phyloP scores from a whole-genome alignment of 1,140 invertebrate species.

The Hypsibius dujardini region DNA sequence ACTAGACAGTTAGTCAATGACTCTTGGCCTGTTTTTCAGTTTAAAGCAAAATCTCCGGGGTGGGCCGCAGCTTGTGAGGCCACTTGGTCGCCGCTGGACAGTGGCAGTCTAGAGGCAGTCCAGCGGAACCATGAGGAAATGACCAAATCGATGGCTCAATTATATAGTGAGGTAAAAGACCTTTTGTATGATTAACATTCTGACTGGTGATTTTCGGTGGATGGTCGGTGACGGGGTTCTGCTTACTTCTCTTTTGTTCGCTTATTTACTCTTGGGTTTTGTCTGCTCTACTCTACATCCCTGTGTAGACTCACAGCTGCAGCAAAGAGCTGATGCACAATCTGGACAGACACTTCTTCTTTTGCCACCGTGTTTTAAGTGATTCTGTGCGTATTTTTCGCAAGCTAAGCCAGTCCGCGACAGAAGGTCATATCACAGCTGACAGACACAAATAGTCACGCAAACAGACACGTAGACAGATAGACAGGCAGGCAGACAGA shows the following conservation, averaged over 20 bases:
- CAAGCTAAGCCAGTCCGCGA: no score
- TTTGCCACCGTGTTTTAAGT: constrained; percentile 52
- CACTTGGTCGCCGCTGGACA: constrained; percentile 4
- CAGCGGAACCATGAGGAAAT: constrained; percentile 21
- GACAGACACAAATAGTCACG: no score
- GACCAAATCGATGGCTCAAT: constrained; percentile 80
- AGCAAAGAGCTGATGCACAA: constrained; percentile 89
- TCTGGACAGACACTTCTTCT: constrained; percentile 80
- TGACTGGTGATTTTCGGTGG: no score
- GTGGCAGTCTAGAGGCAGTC: constrained; percentile 18
- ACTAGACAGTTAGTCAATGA: neutral
- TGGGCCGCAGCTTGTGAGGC: constrained; percentile 20
- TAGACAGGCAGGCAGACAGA: no score
- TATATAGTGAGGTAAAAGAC: constrained; percentile 68
- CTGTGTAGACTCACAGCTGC: constrained; percentile 66
- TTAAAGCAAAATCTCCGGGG: constrained; percentile 18
- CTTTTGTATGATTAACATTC: constrained; percentile 16
- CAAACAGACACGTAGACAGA: no score
- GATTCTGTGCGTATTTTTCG: constrained; percentile 9
- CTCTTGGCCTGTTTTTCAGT: constrained; percentile 20
- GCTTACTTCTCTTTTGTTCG: no score
- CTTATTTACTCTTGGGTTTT: constrained; percentile 15
- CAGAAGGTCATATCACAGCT: no score
- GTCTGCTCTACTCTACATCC: constrained; percentile 20
- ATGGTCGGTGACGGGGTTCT: no score